phyloP scores from a whole-genome alignment of 2,113 vertebrate species.

The Oxyruncus cristatus region DNA sequence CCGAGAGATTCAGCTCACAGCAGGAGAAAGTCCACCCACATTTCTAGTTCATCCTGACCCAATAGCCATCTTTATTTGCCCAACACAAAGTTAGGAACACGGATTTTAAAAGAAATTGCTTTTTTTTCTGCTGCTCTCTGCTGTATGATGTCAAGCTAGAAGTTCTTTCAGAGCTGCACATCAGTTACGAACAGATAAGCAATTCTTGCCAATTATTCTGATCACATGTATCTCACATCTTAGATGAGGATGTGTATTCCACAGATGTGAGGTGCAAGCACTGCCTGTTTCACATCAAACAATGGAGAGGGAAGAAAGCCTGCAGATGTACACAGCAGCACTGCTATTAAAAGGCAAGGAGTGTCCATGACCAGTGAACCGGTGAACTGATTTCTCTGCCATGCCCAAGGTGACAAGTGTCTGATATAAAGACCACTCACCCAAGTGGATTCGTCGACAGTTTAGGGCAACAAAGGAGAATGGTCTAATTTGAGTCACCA shows the following conservation, averaged over 20 bases:
- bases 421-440: neutral
- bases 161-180: neutral
- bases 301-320: neutral
- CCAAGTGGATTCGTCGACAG: neutral
- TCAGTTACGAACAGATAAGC: neutral
- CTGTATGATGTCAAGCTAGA: neutral
- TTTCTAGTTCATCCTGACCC: neutral
- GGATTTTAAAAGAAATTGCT: neutral
- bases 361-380: rapidly evolving
- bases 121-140: neutral
- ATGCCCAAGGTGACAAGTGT: neutral
- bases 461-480: neutral
- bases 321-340: neutral
- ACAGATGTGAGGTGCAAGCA: rapidly evolving
- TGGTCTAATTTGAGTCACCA: neutral
- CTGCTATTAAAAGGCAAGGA: neutral
- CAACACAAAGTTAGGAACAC: neutral
- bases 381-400: neutral
- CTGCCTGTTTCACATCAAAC: neutral
- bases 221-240: neutral
- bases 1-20: neutral
- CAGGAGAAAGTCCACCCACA: neutral
- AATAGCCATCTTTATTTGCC: neutral
- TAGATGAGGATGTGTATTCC: neutral
- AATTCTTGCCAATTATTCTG: neutral